A percentile compares a stretch with the other conserved stretches of the same genome.
Evolutionary conservation across 2,113 vertebrate species (phyloP).

Genomic region (Dasyprocta punctata): DNA sequence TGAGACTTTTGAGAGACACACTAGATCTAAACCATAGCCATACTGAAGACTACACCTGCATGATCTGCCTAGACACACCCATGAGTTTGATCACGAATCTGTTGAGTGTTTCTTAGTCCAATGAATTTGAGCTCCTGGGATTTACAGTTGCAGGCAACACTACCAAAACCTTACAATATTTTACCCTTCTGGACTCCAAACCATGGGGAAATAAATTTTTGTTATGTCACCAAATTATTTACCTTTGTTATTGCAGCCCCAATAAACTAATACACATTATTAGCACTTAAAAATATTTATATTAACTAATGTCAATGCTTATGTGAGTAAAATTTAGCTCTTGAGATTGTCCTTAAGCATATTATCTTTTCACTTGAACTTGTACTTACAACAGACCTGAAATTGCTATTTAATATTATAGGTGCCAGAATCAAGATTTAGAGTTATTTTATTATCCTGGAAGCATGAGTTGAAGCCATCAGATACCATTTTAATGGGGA

Average conservation of each 20-base stretch:
- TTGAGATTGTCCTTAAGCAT: not conserved
- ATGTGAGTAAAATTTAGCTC: not conserved
- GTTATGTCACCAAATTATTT: not conserved
- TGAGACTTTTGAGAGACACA: not conserved
- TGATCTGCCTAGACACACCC: not conserved
- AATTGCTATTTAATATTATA: slow-evolving; percentile 23
- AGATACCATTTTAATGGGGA: not conserved
- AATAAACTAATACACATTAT: not conserved
- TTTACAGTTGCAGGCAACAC: not conserved
- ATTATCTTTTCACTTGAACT: not conserved
- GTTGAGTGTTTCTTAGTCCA: not conserved
- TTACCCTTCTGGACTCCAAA: not conserved
- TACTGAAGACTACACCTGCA: not conserved
- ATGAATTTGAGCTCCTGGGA: not conserved
- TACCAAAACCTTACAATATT: not conserved
- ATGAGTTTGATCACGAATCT: not conserved
- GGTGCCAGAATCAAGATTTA: not conserved
- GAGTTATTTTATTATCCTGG: not conserved
- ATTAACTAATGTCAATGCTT: not conserved
- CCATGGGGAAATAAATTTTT: not conserved
- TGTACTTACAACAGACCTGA: not conserved
- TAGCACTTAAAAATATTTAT: not conserved
- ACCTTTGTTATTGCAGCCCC: not conserved
- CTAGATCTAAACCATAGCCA: not conserved
- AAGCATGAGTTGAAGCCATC: not conserved